Conservation (phyloP, 2,113 vertebrate species). For the Neodontobutis hainanensis region DNA sequence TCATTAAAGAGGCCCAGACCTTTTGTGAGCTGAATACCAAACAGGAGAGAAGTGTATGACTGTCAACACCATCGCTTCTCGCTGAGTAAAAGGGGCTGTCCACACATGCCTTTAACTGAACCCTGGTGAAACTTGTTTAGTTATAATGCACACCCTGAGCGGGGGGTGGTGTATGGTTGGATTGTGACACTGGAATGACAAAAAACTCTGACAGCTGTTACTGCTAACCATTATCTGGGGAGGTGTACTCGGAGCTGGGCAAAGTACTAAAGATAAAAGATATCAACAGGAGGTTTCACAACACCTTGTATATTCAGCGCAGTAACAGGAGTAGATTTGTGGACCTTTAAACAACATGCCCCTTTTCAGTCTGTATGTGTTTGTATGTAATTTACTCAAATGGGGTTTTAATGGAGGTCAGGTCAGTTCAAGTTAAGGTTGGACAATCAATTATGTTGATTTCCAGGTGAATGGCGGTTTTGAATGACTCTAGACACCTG, state of each 20-base stretch:
- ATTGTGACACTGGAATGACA: slow-evolving; percentile 49
- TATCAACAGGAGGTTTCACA: slow-evolving; percentile 20
- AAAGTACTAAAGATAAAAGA: slow-evolving; percentile 61
- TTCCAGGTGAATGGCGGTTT: too few relatives aligned
- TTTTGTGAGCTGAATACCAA: slow-evolving; percentile 71
- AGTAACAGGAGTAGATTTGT: neutral
- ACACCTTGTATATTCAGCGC: neutral
- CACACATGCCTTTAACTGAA: slow-evolving; percentile 25
- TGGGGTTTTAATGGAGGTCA: too few relatives aligned
- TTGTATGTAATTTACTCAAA: too few relatives aligned
- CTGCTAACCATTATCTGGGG: slow-evolving; percentile 23
- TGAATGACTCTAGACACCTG: too few relatives aligned
- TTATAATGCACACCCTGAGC: slow-evolving; percentile 1
- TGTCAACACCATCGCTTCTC: slow-evolving; percentile 51
- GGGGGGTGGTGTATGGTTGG: slow-evolving; percentile 22
- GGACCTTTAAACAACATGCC: neutral
- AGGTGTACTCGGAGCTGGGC: slow-evolving; percentile 46
- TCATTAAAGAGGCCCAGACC: slow-evolving; percentile 59
- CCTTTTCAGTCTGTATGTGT: neutral
- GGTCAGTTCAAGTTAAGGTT: too few relatives aligned
- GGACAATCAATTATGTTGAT: too few relatives aligned
- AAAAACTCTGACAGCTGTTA: slow-evolving; percentile 16
- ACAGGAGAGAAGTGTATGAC: slow-evolving; percentile 45
- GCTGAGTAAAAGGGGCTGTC: slow-evolving; percentile 33
- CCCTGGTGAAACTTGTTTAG: slow-evolving; percentile 9